phyloP scores from a whole-genome alignment of 2,113 vertebrate genomes.

The Megaleporinus macrocephalus region DNA sequence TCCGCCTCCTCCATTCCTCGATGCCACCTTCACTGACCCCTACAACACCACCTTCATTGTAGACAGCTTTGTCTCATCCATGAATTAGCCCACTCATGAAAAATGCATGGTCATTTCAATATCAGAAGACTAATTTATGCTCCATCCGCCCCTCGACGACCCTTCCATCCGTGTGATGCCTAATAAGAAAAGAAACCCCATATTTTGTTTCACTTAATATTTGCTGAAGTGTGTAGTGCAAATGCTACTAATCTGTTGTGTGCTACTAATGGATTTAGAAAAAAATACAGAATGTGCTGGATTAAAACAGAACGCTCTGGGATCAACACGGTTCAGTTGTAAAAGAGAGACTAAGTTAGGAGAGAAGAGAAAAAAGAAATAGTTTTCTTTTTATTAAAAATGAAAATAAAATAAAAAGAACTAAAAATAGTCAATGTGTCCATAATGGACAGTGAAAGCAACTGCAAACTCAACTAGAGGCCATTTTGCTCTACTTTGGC shows the following conservation, averaged over 20 bases:
- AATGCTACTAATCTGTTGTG: neutral
- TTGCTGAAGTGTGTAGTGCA: conserved; percentile 2
- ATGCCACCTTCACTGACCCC: conserved; percentile 35
- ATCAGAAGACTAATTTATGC: conserved; percentile 48
- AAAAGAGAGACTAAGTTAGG: neutral
- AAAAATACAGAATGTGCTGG: conserved; percentile 26
- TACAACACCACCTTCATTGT: conserved; percentile 8
- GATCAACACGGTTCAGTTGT: neutral
- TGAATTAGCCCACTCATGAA: conserved; percentile 52
- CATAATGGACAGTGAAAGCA: neutral
- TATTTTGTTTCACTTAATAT: conserved; percentile 47
- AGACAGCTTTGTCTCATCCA: conserved; percentile 41
- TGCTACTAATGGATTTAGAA: neutral
- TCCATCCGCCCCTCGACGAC: conserved; percentile 56
- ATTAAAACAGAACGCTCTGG: conserved; percentile 28
- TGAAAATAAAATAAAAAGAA: neutral
- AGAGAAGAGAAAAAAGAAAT: neutral
- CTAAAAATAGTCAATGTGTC: neutral
- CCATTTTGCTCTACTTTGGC: conserved; percentile 48
- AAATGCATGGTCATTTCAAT: conserved; percentile 70
- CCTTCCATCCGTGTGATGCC: conserved; percentile 56
- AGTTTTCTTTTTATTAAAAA: neutral
- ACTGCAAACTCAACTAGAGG: neutral
- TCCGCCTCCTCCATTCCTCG: conserved; percentile 30
- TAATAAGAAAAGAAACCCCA: conserved; percentile 2